phyloP scores from a whole-genome alignment of 2,113 vertebrate species.

The Oriolus oriolus region DNA sequence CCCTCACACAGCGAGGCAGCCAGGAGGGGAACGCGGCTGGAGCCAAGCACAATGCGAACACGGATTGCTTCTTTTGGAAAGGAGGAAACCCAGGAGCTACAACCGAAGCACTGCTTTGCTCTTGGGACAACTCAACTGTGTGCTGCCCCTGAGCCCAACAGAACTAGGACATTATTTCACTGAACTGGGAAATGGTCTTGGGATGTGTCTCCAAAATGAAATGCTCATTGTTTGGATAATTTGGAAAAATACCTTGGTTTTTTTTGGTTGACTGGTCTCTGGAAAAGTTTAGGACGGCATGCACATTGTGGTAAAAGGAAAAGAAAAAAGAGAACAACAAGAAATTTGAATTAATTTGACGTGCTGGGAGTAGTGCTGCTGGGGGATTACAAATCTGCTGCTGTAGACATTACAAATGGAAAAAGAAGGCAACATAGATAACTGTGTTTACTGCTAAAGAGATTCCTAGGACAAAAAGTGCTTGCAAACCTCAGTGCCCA shows the following conservation, averaged over 20 bases:
- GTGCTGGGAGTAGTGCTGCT: background rate
- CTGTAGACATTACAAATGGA: background rate
- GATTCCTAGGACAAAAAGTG: background rate
- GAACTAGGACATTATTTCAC: background rate
- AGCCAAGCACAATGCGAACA: slow-evolving; percentile 35
- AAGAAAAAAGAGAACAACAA: slow-evolving; percentile 3
- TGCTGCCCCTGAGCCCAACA: background rate
- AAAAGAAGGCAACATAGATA: background rate
- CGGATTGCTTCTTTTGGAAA: background rate
- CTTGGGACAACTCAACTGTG: background rate
- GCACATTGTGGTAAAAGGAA: slow-evolving; percentile 18
- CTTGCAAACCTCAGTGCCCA: background rate
- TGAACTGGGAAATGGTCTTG: background rate
- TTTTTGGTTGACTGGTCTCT: background rate
- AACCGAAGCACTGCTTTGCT: background rate
- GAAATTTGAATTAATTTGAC: background rate
- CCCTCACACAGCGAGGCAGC: background rate
- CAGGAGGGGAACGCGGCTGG: background rate
- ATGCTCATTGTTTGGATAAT: background rate
- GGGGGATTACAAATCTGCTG: too few species aligned
- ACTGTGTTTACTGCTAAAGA: background rate
- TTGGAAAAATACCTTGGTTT: slow-evolving; percentile 39
- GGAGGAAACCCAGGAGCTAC: slow-evolving; percentile 41
- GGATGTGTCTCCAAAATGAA: slow-evolving; percentile 1
- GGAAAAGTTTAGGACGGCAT: slow-evolving; percentile 35